These are phyloP conservation scores for Myotis vivesi DNA, from an alignment of 2,797 vertebrate genomes.

Conservation along the genomic window DNA sequence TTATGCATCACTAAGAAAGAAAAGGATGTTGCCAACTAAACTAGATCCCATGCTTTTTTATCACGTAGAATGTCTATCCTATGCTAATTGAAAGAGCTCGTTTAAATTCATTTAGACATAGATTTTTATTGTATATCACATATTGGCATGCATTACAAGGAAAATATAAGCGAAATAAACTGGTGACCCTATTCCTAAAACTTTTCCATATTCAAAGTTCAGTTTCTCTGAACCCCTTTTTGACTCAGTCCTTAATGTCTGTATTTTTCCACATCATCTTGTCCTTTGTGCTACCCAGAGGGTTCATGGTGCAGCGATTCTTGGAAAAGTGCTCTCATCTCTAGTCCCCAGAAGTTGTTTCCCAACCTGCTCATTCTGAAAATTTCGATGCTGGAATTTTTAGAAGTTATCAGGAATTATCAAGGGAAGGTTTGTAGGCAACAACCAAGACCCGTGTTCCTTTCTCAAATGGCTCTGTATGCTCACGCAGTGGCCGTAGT, in stretches of 20 bases:
- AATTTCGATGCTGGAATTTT: background rate
- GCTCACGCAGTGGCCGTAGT: background rate
- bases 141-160: slow-evolving; percentile 11
- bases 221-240: background rate
- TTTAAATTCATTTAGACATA: slow-evolving; percentile 43
- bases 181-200: background rate
- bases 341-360: background rate
- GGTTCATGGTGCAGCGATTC: background rate
- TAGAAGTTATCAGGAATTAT: background rate
- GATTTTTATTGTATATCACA: slow-evolving; percentile 31
- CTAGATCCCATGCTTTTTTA: slow-evolving; percentile 22
- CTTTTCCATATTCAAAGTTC: background rate
- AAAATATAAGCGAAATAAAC: slow-evolving; percentile 25
- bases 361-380: background rate
- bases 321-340: background rate
- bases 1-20: background rate
- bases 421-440: background rate
- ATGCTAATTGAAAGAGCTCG: slow-evolving; percentile 52
- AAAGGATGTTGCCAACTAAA: background rate
- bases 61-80: slow-evolving; percentile 56
- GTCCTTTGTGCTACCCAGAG: background rate
- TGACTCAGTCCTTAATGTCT: background rate
- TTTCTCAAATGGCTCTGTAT: background rate
- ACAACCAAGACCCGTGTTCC: background rate
- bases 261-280: background rate